phyloP scores from a whole-genome alignment of 1,140 invertebrate species.

The Diuraphis noxia region DNA sequence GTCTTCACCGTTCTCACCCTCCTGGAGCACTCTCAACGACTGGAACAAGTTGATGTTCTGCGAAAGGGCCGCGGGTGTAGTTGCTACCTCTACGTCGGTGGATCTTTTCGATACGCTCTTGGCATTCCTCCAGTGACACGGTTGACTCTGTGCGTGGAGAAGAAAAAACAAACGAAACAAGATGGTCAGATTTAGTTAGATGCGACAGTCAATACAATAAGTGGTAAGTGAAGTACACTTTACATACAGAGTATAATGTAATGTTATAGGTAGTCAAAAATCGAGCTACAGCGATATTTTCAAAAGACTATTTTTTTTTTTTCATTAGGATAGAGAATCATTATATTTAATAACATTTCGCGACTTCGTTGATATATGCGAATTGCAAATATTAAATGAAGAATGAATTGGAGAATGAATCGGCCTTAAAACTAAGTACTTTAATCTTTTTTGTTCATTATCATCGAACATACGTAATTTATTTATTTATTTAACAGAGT shows the following conservation, averaged over 20 bases:
- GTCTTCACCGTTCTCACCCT: slow-evolving; percentile 76
- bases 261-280: not conserved
- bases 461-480: too few relatives aligned
- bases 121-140: slow-evolving; percentile 88
- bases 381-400: too few relatives aligned
- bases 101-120: slow-evolving; percentile 72
- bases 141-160: slow-evolving; percentile 72
- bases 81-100: slow-evolving; percentile 59
- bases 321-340: not conserved
- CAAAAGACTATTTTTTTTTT: not conserved
- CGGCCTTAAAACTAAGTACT: too few relatives aligned
- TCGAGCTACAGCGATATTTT: not conserved
- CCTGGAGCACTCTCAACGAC: slow-evolving; percentile 81
- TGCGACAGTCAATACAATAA: not conserved
- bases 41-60: slow-evolving; percentile 90
- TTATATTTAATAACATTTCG: not conserved
- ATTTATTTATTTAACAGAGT: too few relatives aligned
- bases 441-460: too few relatives aligned
- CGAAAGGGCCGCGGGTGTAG: slow-evolving; percentile 64
- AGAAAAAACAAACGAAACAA: not conserved
- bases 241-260: not conserved
- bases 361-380: too few relatives aligned
- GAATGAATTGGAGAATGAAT: too few relatives aligned
- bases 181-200: not conserved
- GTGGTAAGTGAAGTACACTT: not conserved